Percentiles rank a stretch among this genome's conserved stretches.
Conservation (phyloP, 2,888 invertebrate species). For the Stramonita haemastoma region DNA sequence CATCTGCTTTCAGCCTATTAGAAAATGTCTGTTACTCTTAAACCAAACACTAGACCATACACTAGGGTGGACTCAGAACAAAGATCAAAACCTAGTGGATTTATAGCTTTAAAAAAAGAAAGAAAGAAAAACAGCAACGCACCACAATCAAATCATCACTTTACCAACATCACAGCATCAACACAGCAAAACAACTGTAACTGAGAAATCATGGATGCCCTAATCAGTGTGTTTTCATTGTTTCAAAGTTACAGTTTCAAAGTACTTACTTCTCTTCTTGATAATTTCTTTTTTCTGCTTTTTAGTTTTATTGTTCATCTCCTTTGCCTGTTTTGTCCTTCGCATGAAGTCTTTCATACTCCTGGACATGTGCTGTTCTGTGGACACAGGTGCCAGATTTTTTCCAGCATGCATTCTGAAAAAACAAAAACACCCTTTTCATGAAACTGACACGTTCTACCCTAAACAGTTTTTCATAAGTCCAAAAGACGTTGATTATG, state of each 20-base stretch:
- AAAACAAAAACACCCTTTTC: not conserved
- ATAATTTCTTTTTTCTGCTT: slow-evolving; percentile 31
- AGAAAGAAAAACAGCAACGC: too few species aligned
- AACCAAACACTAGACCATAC: too few species aligned
- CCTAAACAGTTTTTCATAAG: not conserved
- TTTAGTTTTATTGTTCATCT: slow-evolving; percentile 20
- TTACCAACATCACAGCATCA: too few species aligned
- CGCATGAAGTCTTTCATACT: slow-evolving; percentile 36
- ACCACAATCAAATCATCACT: too few species aligned
- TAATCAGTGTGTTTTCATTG: not conserved
- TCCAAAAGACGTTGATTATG: not conserved
- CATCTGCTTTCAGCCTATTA: too few species aligned
- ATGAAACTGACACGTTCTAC: not conserved
- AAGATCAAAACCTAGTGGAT: too few species aligned
- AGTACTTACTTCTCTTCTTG: slow-evolving; percentile 27
- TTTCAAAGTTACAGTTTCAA: not conserved
- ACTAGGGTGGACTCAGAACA: too few species aligned
- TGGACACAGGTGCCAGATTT: slow-evolving; percentile 21
- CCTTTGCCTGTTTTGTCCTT: slow-evolving; percentile 25
- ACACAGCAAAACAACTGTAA: too few species aligned
- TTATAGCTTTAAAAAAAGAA: too few species aligned
- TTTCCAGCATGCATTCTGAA: slow-evolving; percentile 40
- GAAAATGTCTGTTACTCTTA: too few species aligned
- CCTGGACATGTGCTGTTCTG: slow-evolving; percentile 36
- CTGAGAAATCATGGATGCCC: too few species aligned